Percentiles rank a stretch among this genome's conserved stretches.
phyloP scores from a whole-genome alignment of 1,140 invertebrate genomes.

The Zaprionus nigranus region DNA sequence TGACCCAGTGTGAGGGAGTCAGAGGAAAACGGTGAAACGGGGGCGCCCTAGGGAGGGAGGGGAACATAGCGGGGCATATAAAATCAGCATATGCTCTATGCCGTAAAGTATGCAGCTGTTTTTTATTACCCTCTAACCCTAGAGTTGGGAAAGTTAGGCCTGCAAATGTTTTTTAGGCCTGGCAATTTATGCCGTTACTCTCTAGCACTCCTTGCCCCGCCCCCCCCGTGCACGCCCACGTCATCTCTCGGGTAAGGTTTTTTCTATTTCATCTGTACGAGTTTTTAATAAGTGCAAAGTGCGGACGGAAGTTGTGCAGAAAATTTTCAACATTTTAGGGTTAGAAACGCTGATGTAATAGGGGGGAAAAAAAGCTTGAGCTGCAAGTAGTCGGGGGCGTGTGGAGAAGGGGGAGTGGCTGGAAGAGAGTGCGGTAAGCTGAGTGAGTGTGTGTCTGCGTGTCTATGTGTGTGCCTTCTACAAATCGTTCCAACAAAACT shows the following conservation, averaged over 20 bases:
- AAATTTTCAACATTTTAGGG: constrained; percentile 50
- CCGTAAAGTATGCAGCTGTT: constrained; percentile 79
- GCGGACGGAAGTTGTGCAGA: constrained; percentile 63
- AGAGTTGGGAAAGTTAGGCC: constrained; percentile 76
- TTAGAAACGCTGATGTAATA: constrained; percentile 17
- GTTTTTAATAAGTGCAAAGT: constrained; percentile 82
- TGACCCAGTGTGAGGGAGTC: constrained; percentile 66
- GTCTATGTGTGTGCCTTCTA: constrained; percentile 29
- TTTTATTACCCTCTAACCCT: constrained; percentile 68
- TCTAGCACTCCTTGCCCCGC: constrained; percentile 1
- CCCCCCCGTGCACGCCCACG: background rate
- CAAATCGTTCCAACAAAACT: constrained; percentile 57
- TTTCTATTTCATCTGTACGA: constrained; percentile 67
- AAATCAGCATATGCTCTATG: constrained; percentile 75
- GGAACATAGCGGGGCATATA: constrained; percentile 37
- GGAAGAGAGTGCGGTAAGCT: constrained; percentile 23
- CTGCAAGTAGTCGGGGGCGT: constrained; percentile 3
- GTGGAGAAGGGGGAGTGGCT: constrained; percentile 2
- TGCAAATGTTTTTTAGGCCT: constrained; percentile 40
- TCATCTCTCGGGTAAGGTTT: constrained; percentile 20
- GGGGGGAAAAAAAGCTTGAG: constrained; percentile 16
- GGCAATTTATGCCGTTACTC: constrained; percentile 63
- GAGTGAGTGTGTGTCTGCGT: constrained; percentile 8
- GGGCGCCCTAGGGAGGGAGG: background rate
- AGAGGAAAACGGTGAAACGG: constrained; percentile 6